phyloP scores from a whole-genome alignment of 2,113 vertebrate genomes.

The Chloebia gouldiae region DNA sequence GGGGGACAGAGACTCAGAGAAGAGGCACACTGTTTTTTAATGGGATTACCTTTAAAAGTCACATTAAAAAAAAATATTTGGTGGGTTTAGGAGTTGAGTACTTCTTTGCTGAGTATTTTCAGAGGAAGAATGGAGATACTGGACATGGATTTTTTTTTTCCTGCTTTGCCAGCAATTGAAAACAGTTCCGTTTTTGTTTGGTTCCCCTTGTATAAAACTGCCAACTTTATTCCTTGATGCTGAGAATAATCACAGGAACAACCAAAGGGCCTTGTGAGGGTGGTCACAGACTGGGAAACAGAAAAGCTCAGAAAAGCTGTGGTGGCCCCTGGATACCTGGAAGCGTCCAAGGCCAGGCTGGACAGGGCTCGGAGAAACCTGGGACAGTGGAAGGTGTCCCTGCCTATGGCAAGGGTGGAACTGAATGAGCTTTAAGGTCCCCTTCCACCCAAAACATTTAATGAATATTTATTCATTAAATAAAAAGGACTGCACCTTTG shows the following conservation, averaged over 20 bases:
- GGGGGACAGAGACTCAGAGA: not conserved
- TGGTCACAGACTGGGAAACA: too few species aligned
- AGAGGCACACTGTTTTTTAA: not conserved
- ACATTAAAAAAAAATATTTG: not conserved
- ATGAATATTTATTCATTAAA: not conserved
- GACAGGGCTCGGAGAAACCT: accelerated
- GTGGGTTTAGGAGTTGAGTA: not conserved
- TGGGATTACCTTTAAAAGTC: not conserved
- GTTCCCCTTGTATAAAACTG: not conserved
- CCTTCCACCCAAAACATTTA: not conserved
- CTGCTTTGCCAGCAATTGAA: not conserved
- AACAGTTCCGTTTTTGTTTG: not conserved
- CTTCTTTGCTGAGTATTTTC: not conserved
- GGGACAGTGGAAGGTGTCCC: not conserved
- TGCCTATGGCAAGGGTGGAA: not conserved
- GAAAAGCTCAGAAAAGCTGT: not conserved
- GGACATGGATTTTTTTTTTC: not conserved
- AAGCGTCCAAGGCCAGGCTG: not conserved
- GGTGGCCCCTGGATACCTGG: not conserved
- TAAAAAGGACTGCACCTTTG: not conserved
- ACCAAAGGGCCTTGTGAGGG: accelerated
- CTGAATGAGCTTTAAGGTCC: not conserved
- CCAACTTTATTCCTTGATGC: not conserved
- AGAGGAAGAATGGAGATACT: not conserved
- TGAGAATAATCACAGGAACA: not conserved